Base-by-base conservation (phyloP, 2,113 vertebrate genomes). In the Notarius quadriscutis region DNA sequence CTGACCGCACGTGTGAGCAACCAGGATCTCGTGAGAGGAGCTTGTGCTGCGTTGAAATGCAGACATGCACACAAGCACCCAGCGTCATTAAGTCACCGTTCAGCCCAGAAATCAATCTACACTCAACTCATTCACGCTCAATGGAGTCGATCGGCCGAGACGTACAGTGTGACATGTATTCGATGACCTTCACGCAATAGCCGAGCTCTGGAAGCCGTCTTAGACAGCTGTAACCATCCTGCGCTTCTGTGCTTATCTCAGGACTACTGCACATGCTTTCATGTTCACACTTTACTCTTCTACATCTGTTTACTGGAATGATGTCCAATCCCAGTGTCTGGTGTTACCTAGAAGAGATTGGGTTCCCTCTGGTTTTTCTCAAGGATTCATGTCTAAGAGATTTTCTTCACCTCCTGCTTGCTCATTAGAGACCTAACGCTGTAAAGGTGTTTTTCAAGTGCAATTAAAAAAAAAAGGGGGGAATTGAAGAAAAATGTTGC, bases 1-100 rank as follows among this genome's bases (percentile, higher is more conserved):
- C 93, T 95, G 94, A 94, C 95, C 95, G 94, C 94, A 94, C 94
- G 94, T 95, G 95, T 94, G 95, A 95, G 94, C 94, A 94, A 94
- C 93, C 92, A 94, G 93, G 85, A 91, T 94, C 92, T 93, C 91
- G 87, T 93, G 94, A 93, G 93, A 94, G 94, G 91, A 93, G 93
- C 84, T 25, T 30, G 50, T 25, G 50, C 84, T 53, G 48, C 12
- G 5, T 41, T 65, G 41, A 27, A 71, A 27, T 10, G 58, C 67
- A 80, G 79, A 81, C 77, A 51, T 58, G 57, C 86, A 25, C 78
- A 81, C 48, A 27, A 81, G 51, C 86, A 80, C 22, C 27, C 17
- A 7, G 15, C 8, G 7, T 80, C 51, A 6, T 81, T 41, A 34
- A 60, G 27, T 12, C 57, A 12, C 4, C 6, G 2, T 18, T 79